Base-by-base conservation (phyloP, 2,888 invertebrate genomes). In the Hirudinaria manillensis region DNA sequence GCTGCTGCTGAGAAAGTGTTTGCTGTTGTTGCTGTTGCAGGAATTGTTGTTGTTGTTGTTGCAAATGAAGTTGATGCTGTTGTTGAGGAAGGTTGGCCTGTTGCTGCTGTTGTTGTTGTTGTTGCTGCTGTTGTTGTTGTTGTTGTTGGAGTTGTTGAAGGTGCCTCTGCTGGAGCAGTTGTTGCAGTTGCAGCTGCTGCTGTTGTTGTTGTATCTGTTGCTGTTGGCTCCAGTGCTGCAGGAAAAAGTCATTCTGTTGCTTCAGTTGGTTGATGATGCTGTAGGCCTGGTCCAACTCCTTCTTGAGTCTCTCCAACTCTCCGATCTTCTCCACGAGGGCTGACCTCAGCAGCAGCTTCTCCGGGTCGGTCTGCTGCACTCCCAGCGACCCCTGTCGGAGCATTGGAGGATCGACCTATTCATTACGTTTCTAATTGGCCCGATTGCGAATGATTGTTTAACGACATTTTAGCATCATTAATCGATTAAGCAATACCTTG, bases 221-320 rank as follows among this genome's bases (percentile, higher is more conserved):
- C 38, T 71, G 65, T 36, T 75, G 75, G 29, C 66, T 72, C 73
- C 73, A 73, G 19, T 56, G 34, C n/a, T 73, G 73, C 10, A 29
- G 73, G 24, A 36, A 65, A 6, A 73, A 65, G 45, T 73, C 73
- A 21, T 73, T 73, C 34, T 73, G 73, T 65, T 73, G 61, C 38
- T 73, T 61, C 65, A 73, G 73, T 45, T 76, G 76, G 51, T 79
- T 75, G 21, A 79, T 79, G 61, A 78, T 70, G 19, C n/a, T 29
- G 68, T 77, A 77, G 3, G 79, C 79, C 75, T 79, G 79, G 70
- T 79, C 77, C 3, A 79, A 75, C 75, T 79, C 77, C 72, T 77
- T 77, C 24, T 53, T 75, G 32, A 79, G 75, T 24, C 76, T 71
- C 4, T 73, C 34, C 32, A 56, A 29, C 45, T 73, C 73, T 2